These are phyloP conservation scores for Sphaerophoria taeniata DNA, from an alignment of 2,888 invertebrate genomes.

Conservation along the genomic window DNA sequence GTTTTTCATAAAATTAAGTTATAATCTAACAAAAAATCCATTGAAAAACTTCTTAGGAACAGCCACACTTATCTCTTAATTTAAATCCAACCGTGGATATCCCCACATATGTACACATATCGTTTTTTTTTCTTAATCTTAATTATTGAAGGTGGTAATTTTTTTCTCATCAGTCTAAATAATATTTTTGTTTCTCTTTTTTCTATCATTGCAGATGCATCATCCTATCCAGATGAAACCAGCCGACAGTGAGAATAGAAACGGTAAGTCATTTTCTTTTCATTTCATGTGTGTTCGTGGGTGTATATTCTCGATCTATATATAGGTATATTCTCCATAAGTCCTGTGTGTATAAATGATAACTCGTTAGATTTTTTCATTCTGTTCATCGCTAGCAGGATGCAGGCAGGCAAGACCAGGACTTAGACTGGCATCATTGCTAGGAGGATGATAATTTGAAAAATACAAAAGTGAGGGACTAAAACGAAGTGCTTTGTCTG, in stretches of 20 bases:
- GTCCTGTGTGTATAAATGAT: constrained; percentile 2
- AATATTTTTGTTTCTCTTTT: constrained; percentile 53
- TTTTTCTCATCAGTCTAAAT: constrained; percentile 59
- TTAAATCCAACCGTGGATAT: constrained; percentile 43
- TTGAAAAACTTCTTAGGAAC: too few relatives aligned
- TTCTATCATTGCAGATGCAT: constrained; percentile 93
- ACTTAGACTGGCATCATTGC: too few relatives aligned
- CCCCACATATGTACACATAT: neutral
- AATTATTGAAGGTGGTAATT: constrained; percentile 63
- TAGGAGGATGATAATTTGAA: constrained; percentile 69
- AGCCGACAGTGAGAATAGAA: constrained; percentile 99
- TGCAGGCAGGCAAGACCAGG: constrained; percentile 35
- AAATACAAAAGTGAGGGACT: constrained; percentile 74
- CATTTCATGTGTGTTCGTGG: constrained; percentile 9
- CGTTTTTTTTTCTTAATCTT: constrained; percentile 32
- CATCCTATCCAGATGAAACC: constrained; percentile 99
- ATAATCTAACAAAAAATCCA: too few relatives aligned
- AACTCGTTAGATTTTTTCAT: constrained; percentile 60
- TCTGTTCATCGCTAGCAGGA: constrained; percentile 51
- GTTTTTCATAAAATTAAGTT: too few relatives aligned
- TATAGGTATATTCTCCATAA: neutral
- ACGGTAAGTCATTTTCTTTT: constrained; percentile 89
- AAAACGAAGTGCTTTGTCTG: constrained; percentile 70
- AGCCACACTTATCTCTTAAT: too few relatives aligned
- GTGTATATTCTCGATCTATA: constrained; percentile 1